A percentile compares a stretch with the other conserved stretches of the same genome.
Evolutionary conservation across 2,888 invertebrate species (phyloP).

Genomic region (Morpho deidamia): DNA sequence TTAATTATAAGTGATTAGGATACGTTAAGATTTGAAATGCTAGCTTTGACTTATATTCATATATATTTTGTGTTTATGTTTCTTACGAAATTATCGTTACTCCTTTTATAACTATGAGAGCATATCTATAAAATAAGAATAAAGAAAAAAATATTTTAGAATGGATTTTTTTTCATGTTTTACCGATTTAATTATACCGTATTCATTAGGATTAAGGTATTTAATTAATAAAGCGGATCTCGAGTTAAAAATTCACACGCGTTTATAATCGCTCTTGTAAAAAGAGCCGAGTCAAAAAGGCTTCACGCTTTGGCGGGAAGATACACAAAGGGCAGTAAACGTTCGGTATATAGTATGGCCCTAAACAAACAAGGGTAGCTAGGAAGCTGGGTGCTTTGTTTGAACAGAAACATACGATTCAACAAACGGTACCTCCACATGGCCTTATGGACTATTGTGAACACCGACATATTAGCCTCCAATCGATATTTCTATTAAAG

Average conservation of each 20-base stretch:
- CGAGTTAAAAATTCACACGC: constrained; percentile 38
- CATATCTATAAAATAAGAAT: too few relatives aligned
- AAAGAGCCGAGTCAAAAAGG: constrained; percentile 76
- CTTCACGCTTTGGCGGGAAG: constrained; percentile 70
- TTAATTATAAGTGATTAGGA: too few relatives aligned
- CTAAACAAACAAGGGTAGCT: constrained; percentile 78
- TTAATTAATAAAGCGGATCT: constrained; percentile 14
- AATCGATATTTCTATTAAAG: constrained; percentile 24
- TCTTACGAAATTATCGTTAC: too few relatives aligned
- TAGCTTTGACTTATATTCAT: too few relatives aligned
- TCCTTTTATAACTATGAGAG: too few relatives aligned
- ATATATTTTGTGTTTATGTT: too few relatives aligned
- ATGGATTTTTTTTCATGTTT: too few relatives aligned
- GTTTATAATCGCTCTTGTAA: constrained; percentile 67
- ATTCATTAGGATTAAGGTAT: background rate
- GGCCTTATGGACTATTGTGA: constrained; percentile 26
- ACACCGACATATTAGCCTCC: constrained; percentile 15
- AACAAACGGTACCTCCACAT: constrained; percentile 47
- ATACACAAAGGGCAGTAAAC: constrained; percentile 75
- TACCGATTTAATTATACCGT: background rate
- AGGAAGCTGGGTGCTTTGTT: constrained; percentile 74
- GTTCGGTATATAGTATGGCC: constrained; percentile 68
- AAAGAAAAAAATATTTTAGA: too few relatives aligned
- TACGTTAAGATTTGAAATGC: too few relatives aligned
- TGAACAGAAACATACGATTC: constrained; percentile 72